A percentile compares a stretch with the other conserved stretches of the same genome.
These are phyloP conservation scores for Shargacucullia verbasci DNA, from an alignment of 2,888 invertebrate genomes.

Conservation along the genomic window DNA sequence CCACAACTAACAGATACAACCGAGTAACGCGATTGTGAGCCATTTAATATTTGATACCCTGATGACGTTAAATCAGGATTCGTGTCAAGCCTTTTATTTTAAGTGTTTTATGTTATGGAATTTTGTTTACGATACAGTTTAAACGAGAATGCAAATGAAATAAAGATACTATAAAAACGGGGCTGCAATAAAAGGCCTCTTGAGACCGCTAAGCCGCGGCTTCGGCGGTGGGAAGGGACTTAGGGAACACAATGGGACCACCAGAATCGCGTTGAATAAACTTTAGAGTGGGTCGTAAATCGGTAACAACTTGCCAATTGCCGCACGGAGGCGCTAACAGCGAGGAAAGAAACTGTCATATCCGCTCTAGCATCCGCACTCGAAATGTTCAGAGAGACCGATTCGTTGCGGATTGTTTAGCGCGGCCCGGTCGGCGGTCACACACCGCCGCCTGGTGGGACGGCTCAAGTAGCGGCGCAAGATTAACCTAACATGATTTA, in stretches of 20 bases:
- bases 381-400: slow-evolving; percentile 72
- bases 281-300: slow-evolving; percentile 85
- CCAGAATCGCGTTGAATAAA: slow-evolving; percentile 84
- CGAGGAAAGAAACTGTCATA: slow-evolving; percentile 78
- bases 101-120: slow-evolving; percentile 60
- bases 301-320: slow-evolving; percentile 87
- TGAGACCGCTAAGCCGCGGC: slow-evolving; percentile 73
- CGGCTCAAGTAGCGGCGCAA: background rate
- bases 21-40: slow-evolving; percentile 14
- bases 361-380: slow-evolving; percentile 87
- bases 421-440: slow-evolving; percentile 14
- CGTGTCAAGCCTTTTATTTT: slow-evolving; percentile 61
- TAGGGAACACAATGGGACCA: slow-evolving; percentile 86
- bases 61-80: slow-evolving; percentile 57
- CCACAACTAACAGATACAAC: slow-evolving; percentile 26
- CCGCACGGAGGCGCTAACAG: slow-evolving; percentile 87
- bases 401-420: slow-evolving; percentile 55
- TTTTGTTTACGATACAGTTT: slow-evolving; percentile 75
- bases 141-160: slow-evolving; percentile 77
- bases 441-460: background rate
- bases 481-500: slow-evolving; percentile 7
- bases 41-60: slow-evolving; percentile 38
- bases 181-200: slow-evolving; percentile 77
- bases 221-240: slow-evolving; percentile 71
- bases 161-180: slow-evolving; percentile 78